These are phyloP conservation scores for Rhegmatorhina hoffmannsi DNA, from an alignment of 2,113 vertebrate genomes.

Conservation along the genomic window DNA sequence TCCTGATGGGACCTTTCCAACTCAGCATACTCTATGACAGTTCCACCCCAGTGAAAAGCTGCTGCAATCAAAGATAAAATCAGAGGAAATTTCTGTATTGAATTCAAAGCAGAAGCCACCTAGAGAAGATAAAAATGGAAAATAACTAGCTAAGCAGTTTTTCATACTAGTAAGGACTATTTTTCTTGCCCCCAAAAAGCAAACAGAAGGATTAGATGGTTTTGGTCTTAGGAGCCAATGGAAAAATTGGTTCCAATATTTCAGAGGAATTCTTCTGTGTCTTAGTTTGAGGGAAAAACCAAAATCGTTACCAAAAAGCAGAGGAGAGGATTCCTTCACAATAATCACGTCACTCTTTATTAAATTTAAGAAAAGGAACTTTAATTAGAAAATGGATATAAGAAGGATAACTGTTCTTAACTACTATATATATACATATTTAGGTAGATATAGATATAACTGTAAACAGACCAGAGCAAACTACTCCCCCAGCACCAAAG, in stretches of 20 bases:
- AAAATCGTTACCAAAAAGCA: too few relatives aligned
- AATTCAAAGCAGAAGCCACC: not conserved
- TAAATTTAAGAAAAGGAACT: too few relatives aligned
- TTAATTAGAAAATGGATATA: too few relatives aligned
- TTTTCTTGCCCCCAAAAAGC: accelerated
- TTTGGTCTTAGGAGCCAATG: not conserved
- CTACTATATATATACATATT: too few relatives aligned
- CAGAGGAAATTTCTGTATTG: not conserved
- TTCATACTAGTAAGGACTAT: not conserved
- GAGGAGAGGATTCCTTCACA: too few relatives aligned
- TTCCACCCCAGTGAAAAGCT: not conserved
- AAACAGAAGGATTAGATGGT: not conserved
- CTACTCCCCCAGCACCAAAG: too few relatives aligned
- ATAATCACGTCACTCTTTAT: too few relatives aligned
- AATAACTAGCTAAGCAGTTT: not conserved
- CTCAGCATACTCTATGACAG: not conserved
- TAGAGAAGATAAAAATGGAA: not conserved
- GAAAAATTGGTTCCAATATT: not conserved
- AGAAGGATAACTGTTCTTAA: too few relatives aligned
- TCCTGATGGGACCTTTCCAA: too few relatives aligned
- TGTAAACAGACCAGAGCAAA: too few relatives aligned
- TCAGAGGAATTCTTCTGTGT: not conserved
- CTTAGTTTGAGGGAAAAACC: too few relatives aligned
- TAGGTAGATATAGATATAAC: too few relatives aligned
- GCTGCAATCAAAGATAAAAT: not conserved